phyloP scores from a whole-genome alignment of 2,888 invertebrate species.

The Epinotia demarniana region DNA sequence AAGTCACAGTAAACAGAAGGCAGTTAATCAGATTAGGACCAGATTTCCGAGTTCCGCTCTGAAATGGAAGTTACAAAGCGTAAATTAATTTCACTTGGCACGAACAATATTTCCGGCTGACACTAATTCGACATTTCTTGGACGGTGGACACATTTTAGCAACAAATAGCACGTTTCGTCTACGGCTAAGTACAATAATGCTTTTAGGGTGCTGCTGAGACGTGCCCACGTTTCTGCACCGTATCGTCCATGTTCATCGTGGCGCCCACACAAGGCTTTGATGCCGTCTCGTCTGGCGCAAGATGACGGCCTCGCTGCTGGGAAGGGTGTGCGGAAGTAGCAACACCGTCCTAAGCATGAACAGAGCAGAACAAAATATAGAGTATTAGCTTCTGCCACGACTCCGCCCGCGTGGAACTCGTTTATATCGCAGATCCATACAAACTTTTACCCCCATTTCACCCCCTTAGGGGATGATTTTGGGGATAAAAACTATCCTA shows the following conservation, averaged over 20 bases:
- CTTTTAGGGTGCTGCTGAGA: too few species aligned
- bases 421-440: too few species aligned
- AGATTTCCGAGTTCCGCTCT: conserved; percentile 30
- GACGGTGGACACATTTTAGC: conserved; percentile 7
- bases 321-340: too few species aligned
- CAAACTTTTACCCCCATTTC: too few species aligned
- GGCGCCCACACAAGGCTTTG: neutral
- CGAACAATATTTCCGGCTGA: conserved; percentile 26
- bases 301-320: neutral
- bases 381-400: too few species aligned
- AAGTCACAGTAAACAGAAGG: conserved; percentile 25
- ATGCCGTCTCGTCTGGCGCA: neutral
- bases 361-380: too few species aligned
- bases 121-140: conserved; percentile 15
- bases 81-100: conserved; percentile 40
- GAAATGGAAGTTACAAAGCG: conserved; percentile 37
- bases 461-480: too few species aligned
- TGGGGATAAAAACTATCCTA: too few species aligned
- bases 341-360: too few species aligned
- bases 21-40: conserved; percentile 36
- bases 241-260: neutral
- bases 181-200: neutral
- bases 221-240: too few species aligned
- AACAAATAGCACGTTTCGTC: neutral
- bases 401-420: too few species aligned